Base-by-base conservation (phyloP, 2,113 vertebrate genomes). In the Podarcis cretensis region DNA sequence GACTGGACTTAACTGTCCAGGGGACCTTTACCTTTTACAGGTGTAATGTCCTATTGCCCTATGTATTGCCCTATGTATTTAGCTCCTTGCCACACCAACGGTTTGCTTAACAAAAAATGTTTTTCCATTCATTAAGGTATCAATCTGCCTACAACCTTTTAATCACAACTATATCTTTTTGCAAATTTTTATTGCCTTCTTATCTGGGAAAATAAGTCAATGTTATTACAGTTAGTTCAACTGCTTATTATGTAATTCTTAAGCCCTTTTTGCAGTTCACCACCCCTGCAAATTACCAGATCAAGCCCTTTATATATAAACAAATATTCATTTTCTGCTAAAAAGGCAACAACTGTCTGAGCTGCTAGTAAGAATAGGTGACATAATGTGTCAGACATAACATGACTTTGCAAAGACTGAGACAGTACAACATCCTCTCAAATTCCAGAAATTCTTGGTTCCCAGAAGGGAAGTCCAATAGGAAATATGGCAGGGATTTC, bases 351-450 rank as follows among this genome's bases (percentile, higher is more conserved):
- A 54, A 54, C 48, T 54, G 48, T 54, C 48, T 54, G 12, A 8
- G 25, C 27, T 71, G 12, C 25, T 71, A 54, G 10, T 54, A 54
- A 54, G 48, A 54, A 54, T 54, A 54, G 48, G 48, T 10, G 0
- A 71, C 30, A 88, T 81, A 91, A 92, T 40, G 32, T 90, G 93
- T 94, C 91, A 94, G 93, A 93, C 93, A 94, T 92, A 95, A 95
- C 93, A 95, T 93, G 84, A 94, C 48, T 54, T 54, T 54, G 48
- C 90, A 92, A 83, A 74, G 81, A 91, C 93, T 90, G 92, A 95
- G 95, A 92, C 90, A 91, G 93, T 95, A 94, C 90, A 91, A 90
- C 90, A 95, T 88, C 90, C 93, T 95, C 94, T 86, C 94, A 96
- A 93, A 94, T 93, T 89, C 91, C 87, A 91, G 48, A 54, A 54